Percentiles rank a stretch among this genome's conserved stretches.
phyloP scores from a whole-genome alignment of 1,140 invertebrate species.

The Sminthurides bifidus region DNA sequence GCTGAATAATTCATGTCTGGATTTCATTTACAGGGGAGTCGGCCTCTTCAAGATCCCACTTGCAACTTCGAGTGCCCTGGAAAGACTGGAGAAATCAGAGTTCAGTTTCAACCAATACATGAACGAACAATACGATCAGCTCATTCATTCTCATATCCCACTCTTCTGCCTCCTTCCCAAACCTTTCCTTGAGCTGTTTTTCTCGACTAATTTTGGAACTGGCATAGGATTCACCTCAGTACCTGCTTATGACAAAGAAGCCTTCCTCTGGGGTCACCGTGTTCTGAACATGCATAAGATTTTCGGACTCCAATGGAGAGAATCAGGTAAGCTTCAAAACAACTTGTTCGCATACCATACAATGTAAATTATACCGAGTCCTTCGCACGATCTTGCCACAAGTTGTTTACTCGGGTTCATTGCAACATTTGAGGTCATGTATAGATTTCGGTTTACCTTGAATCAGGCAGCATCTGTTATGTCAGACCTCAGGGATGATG shows the following conservation, averaged over 20 bases:
- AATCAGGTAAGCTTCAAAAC: slow-evolving; percentile 18
- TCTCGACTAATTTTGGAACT: slow-evolving; percentile 28
- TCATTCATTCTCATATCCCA: slow-evolving; percentile 26
- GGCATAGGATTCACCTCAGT: slow-evolving; percentile 24
- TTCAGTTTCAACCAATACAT: slow-evolving; percentile 24
- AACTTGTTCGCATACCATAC: too few relatives aligned
- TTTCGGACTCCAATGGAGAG: slow-evolving; percentile 30
- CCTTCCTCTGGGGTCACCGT: slow-evolving; percentile 10
- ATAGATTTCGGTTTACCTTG: too few relatives aligned
- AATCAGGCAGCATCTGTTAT: too few relatives aligned
- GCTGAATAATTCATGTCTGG: too few relatives aligned
- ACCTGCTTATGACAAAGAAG: slow-evolving; percentile 23
- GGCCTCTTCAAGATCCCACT: slow-evolving; percentile 30
- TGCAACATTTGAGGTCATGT: too few relatives aligned
- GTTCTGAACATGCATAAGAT: slow-evolving; percentile 26
- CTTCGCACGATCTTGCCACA: too few relatives aligned
- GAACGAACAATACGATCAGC: slow-evolving; percentile 16
- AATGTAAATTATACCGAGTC: too few relatives aligned
- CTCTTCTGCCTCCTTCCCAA: slow-evolving; percentile 22
- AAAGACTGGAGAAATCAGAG: slow-evolving; percentile 22
- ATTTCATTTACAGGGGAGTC: slow-evolving; percentile 22
- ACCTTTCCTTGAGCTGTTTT: slow-evolving; percentile 19
- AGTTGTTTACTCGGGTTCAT: too few relatives aligned
- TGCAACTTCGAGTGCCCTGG: slow-evolving; percentile 4
- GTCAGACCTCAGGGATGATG: too few relatives aligned